A percentile compares a stretch with the other conserved stretches of the same genome.
These are phyloP conservation scores for Aegotheles bennettii DNA, from an alignment of 2,113 vertebrate genomes.

Conservation along the genomic window DNA sequence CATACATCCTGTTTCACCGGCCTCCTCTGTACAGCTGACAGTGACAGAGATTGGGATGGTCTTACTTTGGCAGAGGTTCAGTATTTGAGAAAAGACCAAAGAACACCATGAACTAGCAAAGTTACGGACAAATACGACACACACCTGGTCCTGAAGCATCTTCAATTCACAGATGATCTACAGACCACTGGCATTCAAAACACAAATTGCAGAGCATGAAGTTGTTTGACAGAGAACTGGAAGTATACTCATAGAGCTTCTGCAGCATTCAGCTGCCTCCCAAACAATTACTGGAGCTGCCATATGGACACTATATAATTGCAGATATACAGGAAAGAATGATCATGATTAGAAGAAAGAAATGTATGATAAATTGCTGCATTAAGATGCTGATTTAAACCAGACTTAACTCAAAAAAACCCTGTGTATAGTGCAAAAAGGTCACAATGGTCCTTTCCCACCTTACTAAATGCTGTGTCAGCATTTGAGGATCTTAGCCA, in stretches of 20 bases:
- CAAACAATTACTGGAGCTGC: neutral
- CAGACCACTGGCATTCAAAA: neutral
- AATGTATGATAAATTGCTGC: neutral
- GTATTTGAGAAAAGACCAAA: neutral
- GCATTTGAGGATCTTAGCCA: neutral
- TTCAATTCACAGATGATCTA: neutral
- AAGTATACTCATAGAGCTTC: neutral
- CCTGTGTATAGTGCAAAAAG: neutral
- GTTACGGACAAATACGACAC: neutral
- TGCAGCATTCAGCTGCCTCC: neutral
- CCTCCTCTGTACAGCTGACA: neutral
- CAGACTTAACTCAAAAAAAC: neutral
- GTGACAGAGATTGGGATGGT: neutral
- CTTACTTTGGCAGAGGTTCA: neutral
- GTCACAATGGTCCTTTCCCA: neutral
- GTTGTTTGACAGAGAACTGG: neutral
- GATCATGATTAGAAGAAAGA: neutral
- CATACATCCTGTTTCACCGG: fast-evolving
- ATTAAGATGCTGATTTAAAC: neutral
- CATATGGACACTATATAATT: neutral
- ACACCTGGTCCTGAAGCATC: neutral
- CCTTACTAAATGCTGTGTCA: neutral
- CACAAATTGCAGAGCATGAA: neutral
- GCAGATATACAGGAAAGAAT: neutral
- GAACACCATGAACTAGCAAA: neutral